Base-by-base conservation (phyloP, 2,797 vertebrate species). In the Odontamblyopus rebecca region DNA sequence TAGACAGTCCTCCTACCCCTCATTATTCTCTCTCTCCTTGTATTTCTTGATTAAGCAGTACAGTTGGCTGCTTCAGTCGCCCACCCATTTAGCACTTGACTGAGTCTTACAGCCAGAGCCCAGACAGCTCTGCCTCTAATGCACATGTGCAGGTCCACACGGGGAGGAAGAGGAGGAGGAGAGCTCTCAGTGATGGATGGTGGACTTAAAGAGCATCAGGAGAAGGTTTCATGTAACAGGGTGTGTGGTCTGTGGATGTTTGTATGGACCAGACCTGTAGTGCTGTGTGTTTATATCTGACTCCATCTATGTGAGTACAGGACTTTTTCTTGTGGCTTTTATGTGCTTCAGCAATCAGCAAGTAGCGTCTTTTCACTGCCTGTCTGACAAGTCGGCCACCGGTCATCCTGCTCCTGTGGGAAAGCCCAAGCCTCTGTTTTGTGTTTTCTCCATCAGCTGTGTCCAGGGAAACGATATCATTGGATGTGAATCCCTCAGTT, bases 181-280 rank as follows among this genome's bases (percentile, higher is more conserved):
- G 70, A 65, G 13, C 72, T 72, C 75, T 70, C 82, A 44, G 73
- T 67, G 72, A 92, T 93, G 92, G 93, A 95, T 84, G 82, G 89
- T 12, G 67, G 84, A 80, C 84, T 65, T 69, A 73, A 69, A 87
- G 73, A 79, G 74, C 85, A 88, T 83, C 91, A 66, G 67, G 78
- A 91, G 86, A 89, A 77, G 80, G 75, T 80, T 87, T 87, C 73
- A 72, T 83, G 70, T 74, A 73, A 89, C 78, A 60, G 84, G 87
- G 89, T 89, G 85, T 89, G 87, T 88, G 86, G 48, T 77, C 69
- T 74, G 64, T 77, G 72, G 64, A 78, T 84, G 54, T 61, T 27
- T 86, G 67, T 73, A 1, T 16, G 35, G 71, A 57, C 67, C 64
- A 13, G 65, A 32, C 68, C 69, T 35, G 53, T 61, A 61, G 72